Conservation (phyloP, 2,888 invertebrate genomes). For the Anarsia innoxiella region DNA sequence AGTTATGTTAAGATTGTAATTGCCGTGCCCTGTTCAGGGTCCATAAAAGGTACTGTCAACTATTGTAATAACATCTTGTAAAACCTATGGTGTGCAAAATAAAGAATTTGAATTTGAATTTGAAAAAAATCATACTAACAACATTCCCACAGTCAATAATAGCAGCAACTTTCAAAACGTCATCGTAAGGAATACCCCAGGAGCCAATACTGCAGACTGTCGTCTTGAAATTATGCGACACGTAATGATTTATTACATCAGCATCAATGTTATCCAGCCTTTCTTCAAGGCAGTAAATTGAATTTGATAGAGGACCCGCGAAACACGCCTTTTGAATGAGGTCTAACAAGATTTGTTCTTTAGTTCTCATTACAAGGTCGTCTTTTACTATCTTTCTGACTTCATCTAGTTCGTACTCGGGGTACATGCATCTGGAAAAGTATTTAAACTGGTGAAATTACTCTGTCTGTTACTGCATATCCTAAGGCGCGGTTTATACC, state of each 20-base stretch:
- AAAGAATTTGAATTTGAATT: no score
- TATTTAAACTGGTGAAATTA: no score
- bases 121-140: no score
- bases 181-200: constrained; percentile 50
- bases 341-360: constrained; percentile 45
- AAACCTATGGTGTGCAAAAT: no score
- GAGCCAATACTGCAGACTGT: constrained; percentile 43
- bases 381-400: constrained; percentile 34
- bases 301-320: constrained; percentile 46
- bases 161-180: constrained; percentile 47
- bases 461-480: no score
- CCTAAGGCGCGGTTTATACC: no score
- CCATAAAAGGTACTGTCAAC: no score
- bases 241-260: constrained; percentile 28
- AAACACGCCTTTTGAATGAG: constrained; percentile 50
- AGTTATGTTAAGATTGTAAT: no score
- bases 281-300: constrained; percentile 42
- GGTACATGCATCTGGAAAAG: constrained; percentile 41
- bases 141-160: constrained; percentile 25
- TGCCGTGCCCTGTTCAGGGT: no score
- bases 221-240: constrained; percentile 30
- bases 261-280: constrained; percentile 36
- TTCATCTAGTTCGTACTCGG: constrained; percentile 46
- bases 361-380: constrained; percentile 35
- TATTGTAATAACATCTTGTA: no score